A percentile compares a stretch with the other conserved stretches of the same genome.
Conservation (phyloP, 2,113 vertebrate genomes). For the Xenus cinereus region DNA sequence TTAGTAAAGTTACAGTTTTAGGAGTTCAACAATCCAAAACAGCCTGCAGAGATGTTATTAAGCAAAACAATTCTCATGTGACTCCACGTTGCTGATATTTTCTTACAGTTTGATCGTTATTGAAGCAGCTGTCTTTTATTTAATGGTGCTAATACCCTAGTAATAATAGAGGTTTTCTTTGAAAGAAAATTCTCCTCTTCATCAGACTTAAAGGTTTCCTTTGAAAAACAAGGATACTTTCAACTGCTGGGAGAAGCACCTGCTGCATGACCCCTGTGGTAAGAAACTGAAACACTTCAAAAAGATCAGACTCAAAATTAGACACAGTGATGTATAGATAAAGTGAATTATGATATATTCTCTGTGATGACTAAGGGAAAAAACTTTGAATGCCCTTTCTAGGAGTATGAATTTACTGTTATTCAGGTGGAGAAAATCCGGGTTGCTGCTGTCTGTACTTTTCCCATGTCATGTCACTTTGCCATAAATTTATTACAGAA, state of each 20-base stretch:
- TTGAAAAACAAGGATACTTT: background rate
- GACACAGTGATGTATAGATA: background rate
- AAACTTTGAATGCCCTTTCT: background rate
- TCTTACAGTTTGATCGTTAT: background rate
- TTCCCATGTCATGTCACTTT: background rate
- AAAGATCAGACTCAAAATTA: background rate
- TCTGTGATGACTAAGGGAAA: background rate
- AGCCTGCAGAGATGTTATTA: background rate
- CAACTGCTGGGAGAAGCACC: background rate
- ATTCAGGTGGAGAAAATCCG: background rate
- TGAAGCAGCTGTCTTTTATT: background rate
- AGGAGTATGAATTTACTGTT: background rate
- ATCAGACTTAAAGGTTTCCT: background rate
- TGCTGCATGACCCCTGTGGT: background rate
- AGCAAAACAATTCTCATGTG: background rate
- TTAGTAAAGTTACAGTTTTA: background rate
- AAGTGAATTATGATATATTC: background rate
- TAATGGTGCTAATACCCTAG: background rate
- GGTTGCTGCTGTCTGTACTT: background rate
- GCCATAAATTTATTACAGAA: background rate
- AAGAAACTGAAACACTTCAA: background rate
- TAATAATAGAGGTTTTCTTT: background rate
- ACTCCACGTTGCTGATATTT: background rate
- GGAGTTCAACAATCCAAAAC: background rate
- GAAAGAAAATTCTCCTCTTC: background rate